phyloP scores from a whole-genome alignment of 2,797 vertebrate genomes.

The Molossus alvarezi region DNA sequence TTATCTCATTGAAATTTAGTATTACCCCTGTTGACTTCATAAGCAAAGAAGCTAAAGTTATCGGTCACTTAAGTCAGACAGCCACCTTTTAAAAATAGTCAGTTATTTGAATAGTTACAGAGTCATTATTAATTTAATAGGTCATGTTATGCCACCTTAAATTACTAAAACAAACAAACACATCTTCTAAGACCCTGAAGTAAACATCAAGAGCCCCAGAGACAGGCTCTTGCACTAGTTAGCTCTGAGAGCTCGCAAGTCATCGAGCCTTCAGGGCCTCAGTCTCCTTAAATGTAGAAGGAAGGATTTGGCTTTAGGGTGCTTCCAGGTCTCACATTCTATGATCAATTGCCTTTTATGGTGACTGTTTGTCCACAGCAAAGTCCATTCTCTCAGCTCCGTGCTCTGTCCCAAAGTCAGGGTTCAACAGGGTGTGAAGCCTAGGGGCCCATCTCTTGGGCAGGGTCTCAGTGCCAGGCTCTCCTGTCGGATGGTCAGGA shows the following conservation, averaged over 20 bases:
- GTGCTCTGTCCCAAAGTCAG: not conserved
- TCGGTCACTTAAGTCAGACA: not conserved
- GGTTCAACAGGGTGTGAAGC: not conserved
- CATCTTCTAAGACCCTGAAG: not conserved
- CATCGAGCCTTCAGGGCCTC: constrained; percentile 21
- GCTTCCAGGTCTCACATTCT: not conserved
- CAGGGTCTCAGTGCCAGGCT: not conserved
- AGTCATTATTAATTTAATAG: constrained; percentile 34
- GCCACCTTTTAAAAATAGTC: constrained; percentile 38
- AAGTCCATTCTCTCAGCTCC: not conserved
- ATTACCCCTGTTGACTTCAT: not conserved
- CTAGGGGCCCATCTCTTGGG: not conserved
- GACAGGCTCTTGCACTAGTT: not conserved
- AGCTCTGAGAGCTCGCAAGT: constrained; percentile 47
- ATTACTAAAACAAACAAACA: constrained; percentile 25
- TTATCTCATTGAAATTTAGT: not conserved
- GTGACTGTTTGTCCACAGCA: not conserved
- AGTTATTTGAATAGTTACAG: constrained; percentile 51
- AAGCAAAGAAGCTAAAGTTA: constrained; percentile 8
- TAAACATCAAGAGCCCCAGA: constrained; percentile 8
- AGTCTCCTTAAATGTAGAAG: constrained; percentile 48
- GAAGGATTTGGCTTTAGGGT: constrained; percentile 33
- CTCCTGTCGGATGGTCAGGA: not conserved
- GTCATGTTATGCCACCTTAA: not conserved
- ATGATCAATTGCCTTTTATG: not conserved